These are phyloP conservation scores for Apodemus sylvaticus DNA, from an alignment of 2,113 vertebrate species.

Conservation along the genomic window DNA sequence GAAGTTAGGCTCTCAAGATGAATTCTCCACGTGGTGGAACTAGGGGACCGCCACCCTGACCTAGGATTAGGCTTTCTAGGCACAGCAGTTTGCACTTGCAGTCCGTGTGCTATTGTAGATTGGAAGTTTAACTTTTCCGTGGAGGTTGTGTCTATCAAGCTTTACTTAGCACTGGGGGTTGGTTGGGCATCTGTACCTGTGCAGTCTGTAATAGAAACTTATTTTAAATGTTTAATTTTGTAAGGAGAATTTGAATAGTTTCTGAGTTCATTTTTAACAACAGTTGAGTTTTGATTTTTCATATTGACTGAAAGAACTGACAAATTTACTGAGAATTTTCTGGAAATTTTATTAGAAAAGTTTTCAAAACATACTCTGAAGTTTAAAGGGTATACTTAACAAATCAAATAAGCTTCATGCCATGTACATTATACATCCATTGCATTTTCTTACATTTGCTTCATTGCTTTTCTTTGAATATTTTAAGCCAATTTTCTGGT, in stretches of 20 bases:
- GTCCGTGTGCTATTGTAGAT: neutral
- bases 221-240: constrained; percentile 18
- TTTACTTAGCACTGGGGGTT: neutral
- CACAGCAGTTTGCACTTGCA: neutral
- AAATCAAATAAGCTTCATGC: neutral
- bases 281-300: constrained; percentile 40
- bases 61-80: neutral
- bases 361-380: neutral
- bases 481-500: neutral
- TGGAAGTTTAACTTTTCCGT: neutral
- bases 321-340: neutral
- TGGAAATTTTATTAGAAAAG: neutral
- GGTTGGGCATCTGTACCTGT: neutral
- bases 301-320: constrained; percentile 13
- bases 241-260: constrained; percentile 16
- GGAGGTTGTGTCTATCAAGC: neutral
- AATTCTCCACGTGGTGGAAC: neutral
- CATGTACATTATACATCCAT: neutral
- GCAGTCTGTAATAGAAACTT: neutral
- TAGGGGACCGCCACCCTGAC: neutral
- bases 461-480: neutral
- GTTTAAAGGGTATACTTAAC: neutral
- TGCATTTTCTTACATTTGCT: neutral
- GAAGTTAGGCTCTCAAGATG: neutral
- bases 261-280: constrained; percentile 33